A percentile compares a stretch with the other conserved stretches of the same genome.
Conservation (phyloP, 2,113 vertebrate species). For the Sebastes schlegelii region DNA sequence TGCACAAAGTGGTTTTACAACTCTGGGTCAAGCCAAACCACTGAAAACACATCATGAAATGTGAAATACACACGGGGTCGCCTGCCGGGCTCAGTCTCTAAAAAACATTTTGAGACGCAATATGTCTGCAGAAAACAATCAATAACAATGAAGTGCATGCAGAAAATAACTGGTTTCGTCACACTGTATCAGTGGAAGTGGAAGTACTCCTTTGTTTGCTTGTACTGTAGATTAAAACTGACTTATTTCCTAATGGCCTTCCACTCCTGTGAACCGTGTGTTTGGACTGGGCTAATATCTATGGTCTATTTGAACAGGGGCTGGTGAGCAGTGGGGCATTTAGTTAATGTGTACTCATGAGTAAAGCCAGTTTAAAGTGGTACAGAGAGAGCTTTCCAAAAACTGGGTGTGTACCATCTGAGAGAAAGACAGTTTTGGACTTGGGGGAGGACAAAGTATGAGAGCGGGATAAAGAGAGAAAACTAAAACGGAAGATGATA, state of each 20-base stretch:
- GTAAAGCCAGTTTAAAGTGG: conserved; percentile 47
- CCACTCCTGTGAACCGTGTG: conserved; percentile 34
- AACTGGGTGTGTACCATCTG: conserved; percentile 38
- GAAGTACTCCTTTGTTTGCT: conserved; percentile 51
- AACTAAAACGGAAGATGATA: conserved; percentile 46
- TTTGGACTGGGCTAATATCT: conserved; percentile 56
- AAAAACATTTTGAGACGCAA: conserved; percentile 19
- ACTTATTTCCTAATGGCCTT: conserved; percentile 50
- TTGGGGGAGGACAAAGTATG: background rate
- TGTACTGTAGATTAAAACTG: conserved; percentile 39
- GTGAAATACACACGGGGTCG: conserved; percentile 9
- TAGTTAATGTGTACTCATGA: conserved; percentile 70
- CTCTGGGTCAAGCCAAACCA: conserved; percentile 18
- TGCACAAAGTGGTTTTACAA: conserved; percentile 39
- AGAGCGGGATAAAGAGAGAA: background rate
- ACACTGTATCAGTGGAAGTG: conserved; percentile 3
- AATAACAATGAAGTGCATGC: background rate
- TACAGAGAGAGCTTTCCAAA: conserved; percentile 34
- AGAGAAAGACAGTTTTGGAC: conserved; percentile 9
- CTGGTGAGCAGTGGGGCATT: conserved; percentile 37
- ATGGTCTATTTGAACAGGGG: conserved; percentile 46
- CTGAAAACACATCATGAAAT: conserved; percentile 40
- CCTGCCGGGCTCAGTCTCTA: conserved; percentile 1
- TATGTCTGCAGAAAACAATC: conserved; percentile 13
- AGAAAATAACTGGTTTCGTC: conserved; percentile 2